Conservation (phyloP, 35 echinoderm and acorn worm species). For the Apostichopus parvimensis region DNA sequence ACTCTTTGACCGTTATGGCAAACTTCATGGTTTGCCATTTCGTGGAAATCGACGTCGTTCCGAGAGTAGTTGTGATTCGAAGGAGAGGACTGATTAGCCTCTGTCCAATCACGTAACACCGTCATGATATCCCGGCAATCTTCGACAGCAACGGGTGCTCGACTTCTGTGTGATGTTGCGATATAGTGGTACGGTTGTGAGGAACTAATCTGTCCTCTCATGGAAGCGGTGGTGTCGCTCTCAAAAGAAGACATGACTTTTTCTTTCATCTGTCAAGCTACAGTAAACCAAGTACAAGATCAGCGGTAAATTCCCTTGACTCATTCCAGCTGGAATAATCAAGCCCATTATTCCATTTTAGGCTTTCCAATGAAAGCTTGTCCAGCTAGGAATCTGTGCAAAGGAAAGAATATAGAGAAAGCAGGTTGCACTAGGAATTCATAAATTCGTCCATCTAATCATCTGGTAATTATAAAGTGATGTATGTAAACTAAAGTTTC, state of each 20-base stretch:
- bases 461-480: no score
- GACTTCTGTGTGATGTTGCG: background rate
- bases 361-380: no score
- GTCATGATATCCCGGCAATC: background rate
- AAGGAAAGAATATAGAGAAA: no score
- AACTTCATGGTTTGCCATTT: background rate
- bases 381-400: no score
- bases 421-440: no score
- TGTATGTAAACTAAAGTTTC: no score
- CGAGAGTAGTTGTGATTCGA: background rate
- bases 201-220: background rate
- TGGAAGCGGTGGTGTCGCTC: background rate
- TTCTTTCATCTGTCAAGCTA: no score
- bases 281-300: no score
- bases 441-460: no score
- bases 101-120: slow-evolving; percentile 6
- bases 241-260: background rate
- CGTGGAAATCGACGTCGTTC: background rate
- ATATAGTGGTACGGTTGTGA: background rate
- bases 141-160: background rate
- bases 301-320: no score
- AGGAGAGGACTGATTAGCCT: background rate
- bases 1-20: background rate
- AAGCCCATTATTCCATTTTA: no score
- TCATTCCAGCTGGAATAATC: no score